Base-by-base conservation (phyloP, 1,140 invertebrate species). In the Formica selysi region DNA sequence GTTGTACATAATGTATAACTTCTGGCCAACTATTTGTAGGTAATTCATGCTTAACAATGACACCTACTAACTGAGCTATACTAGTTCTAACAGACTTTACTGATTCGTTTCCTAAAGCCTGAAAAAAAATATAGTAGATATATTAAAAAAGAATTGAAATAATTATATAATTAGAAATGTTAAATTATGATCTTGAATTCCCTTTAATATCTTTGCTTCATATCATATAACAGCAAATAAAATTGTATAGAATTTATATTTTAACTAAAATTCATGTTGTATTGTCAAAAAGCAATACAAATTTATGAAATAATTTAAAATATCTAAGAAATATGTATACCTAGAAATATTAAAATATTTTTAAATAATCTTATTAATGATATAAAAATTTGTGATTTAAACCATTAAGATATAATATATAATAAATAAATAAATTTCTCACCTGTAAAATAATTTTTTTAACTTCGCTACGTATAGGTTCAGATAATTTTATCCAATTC, bases 31-130 rank as follows among this genome's bases (percentile, higher is more conserved):
- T 91, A 89, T 96, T 96, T 57, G 95, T 95, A 13, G 96, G 95
- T 73, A 97, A 94, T 94, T 98, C 97, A 94, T 98, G 97, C 86
- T 97, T 97, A 26, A 97, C 96, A 73, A 98, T 95, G 2, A 96
- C 95, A 26, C 97, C 97, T 87, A 97, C 95, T 70, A 97, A 94
- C 90, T 97, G 96, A 13, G 96, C 96, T 81, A 97, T 96, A 4
- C 96, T 92, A 92, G 96, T 97, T 89, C 96, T 96, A 1, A 97
- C 97, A 57, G 92, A 93, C 89, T 96, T 96, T 81, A 97, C 96
- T 79, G 95, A 94, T 92, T 97, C 97, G 44, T 95, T 93, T 2
- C 97, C 91, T 22, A 97, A 91, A 26, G 96, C 96, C 97, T 97
- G 89, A 74, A 95, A 93, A 93, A 88, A 54, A 48, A 48, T 65